Percentiles rank a stretch among this genome's conserved stretches.
phyloP scores from a whole-genome alignment of 2,888 invertebrate genomes.

The Bimastos eiseni region DNA sequence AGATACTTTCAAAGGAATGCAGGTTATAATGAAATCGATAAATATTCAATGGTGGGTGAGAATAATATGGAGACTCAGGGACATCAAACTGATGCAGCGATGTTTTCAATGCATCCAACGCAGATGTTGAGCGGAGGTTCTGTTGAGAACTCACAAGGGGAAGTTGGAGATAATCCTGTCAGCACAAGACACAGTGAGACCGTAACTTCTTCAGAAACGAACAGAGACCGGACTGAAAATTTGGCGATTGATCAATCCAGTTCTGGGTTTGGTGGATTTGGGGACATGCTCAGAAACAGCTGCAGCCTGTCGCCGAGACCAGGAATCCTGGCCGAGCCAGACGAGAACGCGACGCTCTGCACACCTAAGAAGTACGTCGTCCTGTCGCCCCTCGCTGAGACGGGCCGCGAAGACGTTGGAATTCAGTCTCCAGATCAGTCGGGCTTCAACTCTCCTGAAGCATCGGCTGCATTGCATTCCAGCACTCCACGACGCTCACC shows the following conservation, averaged over 20 bases:
- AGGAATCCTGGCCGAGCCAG: neutral
- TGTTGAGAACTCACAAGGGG: neutral
- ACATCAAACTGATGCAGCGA: neutral
- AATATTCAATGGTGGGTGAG: neutral
- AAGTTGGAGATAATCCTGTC: neutral
- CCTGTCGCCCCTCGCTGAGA: neutral
- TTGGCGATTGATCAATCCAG: neutral
- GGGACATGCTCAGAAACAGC: neutral
- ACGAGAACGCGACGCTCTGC: conserved; percentile 18
- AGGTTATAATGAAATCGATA: neutral
- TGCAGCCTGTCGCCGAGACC: neutral
- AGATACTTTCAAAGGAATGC: neutral
- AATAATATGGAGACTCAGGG: neutral
- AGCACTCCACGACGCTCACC: neutral
- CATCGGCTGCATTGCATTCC: neutral
- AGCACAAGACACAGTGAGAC: neutral
- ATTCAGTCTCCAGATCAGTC: neutral
- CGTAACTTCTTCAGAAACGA: neutral
- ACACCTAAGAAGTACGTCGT: conserved; percentile 27
- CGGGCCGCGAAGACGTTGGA: neutral
- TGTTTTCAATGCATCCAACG: neutral
- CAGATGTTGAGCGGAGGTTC: neutral
- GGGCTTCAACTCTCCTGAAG: neutral
- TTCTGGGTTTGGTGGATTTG: neutral
- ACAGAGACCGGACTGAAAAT: neutral